Conservation (phyloP, 1,140 invertebrate species). For the Sminthurinus signatus region DNA sequence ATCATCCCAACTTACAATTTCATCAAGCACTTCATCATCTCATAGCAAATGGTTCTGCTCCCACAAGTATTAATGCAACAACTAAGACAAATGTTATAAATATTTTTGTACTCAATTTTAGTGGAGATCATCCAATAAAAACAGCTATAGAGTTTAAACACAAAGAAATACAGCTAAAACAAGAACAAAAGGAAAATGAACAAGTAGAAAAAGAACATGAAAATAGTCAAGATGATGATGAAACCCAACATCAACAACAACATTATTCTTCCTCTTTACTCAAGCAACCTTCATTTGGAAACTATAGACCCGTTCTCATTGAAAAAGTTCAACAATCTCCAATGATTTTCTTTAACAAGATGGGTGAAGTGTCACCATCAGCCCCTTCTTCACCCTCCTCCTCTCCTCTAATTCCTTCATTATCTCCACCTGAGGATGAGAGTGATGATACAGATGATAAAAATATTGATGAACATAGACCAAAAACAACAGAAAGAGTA, state of each 20-base stretch:
- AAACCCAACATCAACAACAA: no score
- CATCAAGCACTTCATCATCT: constrained; percentile 40
- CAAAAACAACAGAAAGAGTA: constrained; percentile 17
- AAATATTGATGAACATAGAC: no score
- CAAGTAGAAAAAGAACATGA: constrained; percentile 5
- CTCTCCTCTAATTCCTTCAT: background rate
- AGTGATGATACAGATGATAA: background rate
- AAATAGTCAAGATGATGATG: no score
- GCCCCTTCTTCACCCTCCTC: background rate
- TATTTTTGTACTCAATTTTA: constrained; percentile 41
- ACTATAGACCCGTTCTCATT: constrained; percentile 8
- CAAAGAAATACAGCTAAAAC: background rate
- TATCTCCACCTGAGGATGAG: background rate
- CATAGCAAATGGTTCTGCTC: constrained; percentile 34
- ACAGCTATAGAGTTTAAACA: background rate
- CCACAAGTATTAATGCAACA: constrained; percentile 37
- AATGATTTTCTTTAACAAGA: constrained; percentile 12
- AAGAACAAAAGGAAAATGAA: constrained; percentile 2
- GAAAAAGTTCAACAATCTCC: constrained; percentile 14
- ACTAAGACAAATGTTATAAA: constrained; percentile 41
- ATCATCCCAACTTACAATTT: constrained; percentile 41
- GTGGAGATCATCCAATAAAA: constrained; percentile 11
- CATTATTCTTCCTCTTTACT: background rate
- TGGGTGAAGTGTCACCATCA: background rate
- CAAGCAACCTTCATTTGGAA: background rate